Percentiles rank a stretch among this genome's conserved stretches.
Evolutionary conservation across 2,113 vertebrate genomes (phyloP).

Genomic region (Amblyopsis rosae): DNA sequence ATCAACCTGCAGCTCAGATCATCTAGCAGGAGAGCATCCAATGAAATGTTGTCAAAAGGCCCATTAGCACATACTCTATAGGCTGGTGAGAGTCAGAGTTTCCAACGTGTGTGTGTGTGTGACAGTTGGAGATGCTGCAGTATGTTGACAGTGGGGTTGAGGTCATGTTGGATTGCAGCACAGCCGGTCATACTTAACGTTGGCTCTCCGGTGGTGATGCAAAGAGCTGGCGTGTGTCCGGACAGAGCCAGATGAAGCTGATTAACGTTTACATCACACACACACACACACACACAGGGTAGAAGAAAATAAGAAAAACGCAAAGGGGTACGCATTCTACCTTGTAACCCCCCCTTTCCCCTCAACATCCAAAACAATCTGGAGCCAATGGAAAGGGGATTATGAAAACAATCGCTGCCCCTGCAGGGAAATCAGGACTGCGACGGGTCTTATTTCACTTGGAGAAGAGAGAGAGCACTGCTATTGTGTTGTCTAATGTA

Average conservation of each 20-base stretch:
- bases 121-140: constrained; percentile 54
- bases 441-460: constrained; percentile 48
- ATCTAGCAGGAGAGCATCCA: constrained; percentile 34
- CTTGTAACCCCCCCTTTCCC: neutral
- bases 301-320: constrained; percentile 40
- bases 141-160: constrained; percentile 67
- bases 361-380: constrained; percentile 23
- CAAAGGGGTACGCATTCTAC: constrained; percentile 23
- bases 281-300: constrained; percentile 24
- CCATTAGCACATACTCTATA: constrained; percentile 25
- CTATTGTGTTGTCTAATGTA: too few species aligned
- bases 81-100: constrained; percentile 58
- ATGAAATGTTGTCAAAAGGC: constrained; percentile 45
- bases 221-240: constrained; percentile 65
- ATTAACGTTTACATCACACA: constrained; percentile 75
- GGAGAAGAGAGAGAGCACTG: neutral
- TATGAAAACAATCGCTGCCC: constrained; percentile 49
- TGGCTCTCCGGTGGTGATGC: constrained; percentile 60
- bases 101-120: constrained; percentile 65
- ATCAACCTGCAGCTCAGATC: constrained; percentile 6
- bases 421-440: constrained; percentile 34
- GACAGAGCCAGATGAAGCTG: constrained; percentile 70
- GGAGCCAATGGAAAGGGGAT: constrained; percentile 39
- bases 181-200: constrained; percentile 55
- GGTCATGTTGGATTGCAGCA: constrained; percentile 56